These are phyloP conservation scores for Gerris lacustris DNA, from an alignment of 2,888 invertebrate genomes.

Conservation along the genomic window DNA sequence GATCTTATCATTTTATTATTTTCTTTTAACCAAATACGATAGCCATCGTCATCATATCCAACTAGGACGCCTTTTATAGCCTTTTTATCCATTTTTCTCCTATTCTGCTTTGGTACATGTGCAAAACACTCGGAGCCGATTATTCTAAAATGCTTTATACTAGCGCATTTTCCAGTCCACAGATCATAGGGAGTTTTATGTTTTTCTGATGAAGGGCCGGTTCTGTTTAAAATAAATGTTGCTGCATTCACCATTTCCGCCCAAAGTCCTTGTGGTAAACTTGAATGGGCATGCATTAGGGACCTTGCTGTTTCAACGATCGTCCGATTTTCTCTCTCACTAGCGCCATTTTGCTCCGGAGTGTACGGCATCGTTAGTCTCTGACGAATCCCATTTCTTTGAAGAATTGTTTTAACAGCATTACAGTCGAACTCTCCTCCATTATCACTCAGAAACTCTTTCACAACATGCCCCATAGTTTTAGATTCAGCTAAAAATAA, in stretches of 20 bases:
- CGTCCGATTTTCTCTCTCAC: slow-evolving; percentile 20
- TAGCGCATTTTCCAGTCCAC: slow-evolving; percentile 27
- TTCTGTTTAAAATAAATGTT: slow-evolving; percentile 4
- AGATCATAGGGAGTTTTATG: slow-evolving; percentile 32
- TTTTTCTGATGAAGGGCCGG: slow-evolving; percentile 15
- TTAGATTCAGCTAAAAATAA: background rate
- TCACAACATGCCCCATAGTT: slow-evolving; percentile 28
- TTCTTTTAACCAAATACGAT: slow-evolving; percentile 11
- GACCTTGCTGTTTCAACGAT: slow-evolving; percentile 22
- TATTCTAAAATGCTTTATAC: background rate
- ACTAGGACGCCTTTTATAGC: slow-evolving; percentile 13
- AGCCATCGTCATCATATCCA: slow-evolving; percentile 8
- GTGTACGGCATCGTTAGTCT: slow-evolving; percentile 17
- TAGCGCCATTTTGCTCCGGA: slow-evolving; percentile 20
- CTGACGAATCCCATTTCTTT: slow-evolving; percentile 14
- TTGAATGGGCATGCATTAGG: slow-evolving; percentile 18
- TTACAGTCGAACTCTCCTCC: slow-evolving; percentile 32
- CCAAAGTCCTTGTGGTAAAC: slow-evolving; percentile 19
- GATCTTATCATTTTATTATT: slow-evolving; percentile 7
- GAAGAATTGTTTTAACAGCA: slow-evolving; percentile 28
- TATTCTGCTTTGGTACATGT: slow-evolving; percentile 12
- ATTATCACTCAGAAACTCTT: slow-evolving; percentile 32
- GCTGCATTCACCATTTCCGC: slow-evolving; percentile 15
- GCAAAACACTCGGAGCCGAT: slow-evolving; percentile 13
- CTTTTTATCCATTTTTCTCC: slow-evolving; percentile 16